Percentiles rank a stretch among this genome's conserved stretches.
These are phyloP conservation scores for Aurelia aurita DNA, from an alignment of 30 jellyfish, hydroid and myxozoan genomes.

Conservation along the genomic window DNA sequence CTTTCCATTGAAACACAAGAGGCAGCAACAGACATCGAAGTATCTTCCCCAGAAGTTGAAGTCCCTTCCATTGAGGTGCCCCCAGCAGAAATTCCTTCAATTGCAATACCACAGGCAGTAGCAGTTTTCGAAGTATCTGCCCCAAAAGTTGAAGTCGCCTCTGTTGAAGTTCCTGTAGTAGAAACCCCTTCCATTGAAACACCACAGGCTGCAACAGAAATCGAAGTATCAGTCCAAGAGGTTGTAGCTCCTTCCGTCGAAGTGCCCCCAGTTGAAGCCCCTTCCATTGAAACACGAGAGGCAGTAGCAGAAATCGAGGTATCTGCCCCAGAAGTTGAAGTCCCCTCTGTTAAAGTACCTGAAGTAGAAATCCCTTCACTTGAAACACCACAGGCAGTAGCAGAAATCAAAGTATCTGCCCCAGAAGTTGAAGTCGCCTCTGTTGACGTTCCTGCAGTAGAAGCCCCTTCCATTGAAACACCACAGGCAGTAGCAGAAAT, in stretches of 20 bases:
- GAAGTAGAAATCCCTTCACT: too few species aligned
- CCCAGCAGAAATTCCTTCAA: too few species aligned
- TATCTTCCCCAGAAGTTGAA: not conserved
- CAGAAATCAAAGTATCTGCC: too few species aligned
- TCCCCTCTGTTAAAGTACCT: not conserved
- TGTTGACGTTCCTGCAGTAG: not conserved
- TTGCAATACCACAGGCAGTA: too few species aligned
- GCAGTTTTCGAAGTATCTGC: conserved; percentile 12
- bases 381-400: conserved; percentile 5
- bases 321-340: not conserved
- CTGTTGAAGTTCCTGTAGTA: conserved; percentile 3
- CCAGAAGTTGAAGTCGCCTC: not conserved
- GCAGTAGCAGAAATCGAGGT: not conserved
- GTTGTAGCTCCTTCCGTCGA: not conserved
- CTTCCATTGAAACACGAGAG: not conserved
- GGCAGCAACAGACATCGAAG: not conserved
- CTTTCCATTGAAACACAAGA: too few species aligned
- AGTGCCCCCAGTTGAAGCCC: not conserved
- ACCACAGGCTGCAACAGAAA: not conserved
- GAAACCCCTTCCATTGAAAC: conserved; percentile 8
- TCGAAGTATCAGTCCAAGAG: not conserved
- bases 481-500: not conserved
- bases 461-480: conserved; percentile 1
- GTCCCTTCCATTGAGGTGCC: not conserved
- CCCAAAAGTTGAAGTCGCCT: conserved; percentile 1